Percentiles rank a stretch among this genome's conserved stretches.
Evolutionary conservation across 1,140 invertebrate genomes (phyloP).

Genomic region (Sycobia sp.): DNA sequence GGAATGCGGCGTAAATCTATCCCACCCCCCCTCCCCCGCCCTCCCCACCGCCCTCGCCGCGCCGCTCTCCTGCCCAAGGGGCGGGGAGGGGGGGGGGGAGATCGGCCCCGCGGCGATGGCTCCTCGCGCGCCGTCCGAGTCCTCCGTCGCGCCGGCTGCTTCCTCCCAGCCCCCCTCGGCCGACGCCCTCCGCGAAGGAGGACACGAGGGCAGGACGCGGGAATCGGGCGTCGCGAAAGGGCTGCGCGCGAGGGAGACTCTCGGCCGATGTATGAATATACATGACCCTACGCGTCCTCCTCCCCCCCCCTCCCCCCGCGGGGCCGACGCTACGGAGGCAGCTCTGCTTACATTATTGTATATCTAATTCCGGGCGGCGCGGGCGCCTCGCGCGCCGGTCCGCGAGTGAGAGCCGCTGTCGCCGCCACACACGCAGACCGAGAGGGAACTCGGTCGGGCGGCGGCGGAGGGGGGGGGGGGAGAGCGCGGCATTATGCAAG

Average conservation of each 20-base stretch:
- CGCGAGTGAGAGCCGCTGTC: not conserved
- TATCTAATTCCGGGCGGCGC: slow-evolving; percentile 59
- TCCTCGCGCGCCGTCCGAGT: too few species aligned
- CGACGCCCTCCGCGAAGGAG: too few species aligned
- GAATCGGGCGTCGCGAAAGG: slow-evolving; percentile 29
- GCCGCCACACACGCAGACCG: not conserved
- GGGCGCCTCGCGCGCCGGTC: not conserved
- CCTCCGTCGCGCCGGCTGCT: too few species aligned
- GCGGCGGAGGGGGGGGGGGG: too few species aligned
- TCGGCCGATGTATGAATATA: slow-evolving; percentile 61
- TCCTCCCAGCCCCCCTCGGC: too few species aligned
- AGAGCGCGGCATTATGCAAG: slow-evolving; percentile 60
- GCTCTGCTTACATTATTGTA: slow-evolving; percentile 65
- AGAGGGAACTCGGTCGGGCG: not conserved
- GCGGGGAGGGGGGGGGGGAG: slow-evolving; percentile 30
- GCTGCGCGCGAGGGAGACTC: slow-evolving; percentile 35
- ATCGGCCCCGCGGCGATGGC: slow-evolving; percentile 34
- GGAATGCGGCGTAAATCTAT: slow-evolving; percentile 52
- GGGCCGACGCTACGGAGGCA: slow-evolving; percentile 54
- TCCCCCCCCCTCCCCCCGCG: slow-evolving; percentile 55
- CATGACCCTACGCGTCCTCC: slow-evolving; percentile 55
- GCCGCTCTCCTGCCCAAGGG: slow-evolving; percentile 45
- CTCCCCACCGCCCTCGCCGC: too few species aligned
- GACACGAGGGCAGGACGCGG: slow-evolving; percentile 37
- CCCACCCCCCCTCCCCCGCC: slow-evolving; percentile 47